Evolutionary conservation across 1,140 invertebrate genomes (phyloP), one percentile per base, ranked within the genome.

Genomic region (Sitophilus oryzae): DNA sequence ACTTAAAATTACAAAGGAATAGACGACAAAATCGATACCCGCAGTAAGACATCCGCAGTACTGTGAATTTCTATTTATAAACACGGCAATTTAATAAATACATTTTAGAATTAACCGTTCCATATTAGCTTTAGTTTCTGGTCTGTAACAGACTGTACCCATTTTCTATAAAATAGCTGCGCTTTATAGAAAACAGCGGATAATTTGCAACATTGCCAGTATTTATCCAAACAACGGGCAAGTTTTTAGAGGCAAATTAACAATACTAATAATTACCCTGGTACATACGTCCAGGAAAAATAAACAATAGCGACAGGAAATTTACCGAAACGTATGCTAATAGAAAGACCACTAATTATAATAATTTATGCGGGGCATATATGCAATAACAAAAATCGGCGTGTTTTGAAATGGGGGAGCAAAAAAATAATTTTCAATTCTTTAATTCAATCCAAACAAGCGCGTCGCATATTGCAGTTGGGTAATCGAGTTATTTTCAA

Each of bases 201-300:
- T 22, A 42, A 51, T 51, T 42, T 23, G 18, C 21, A 30, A 15
- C 19, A 51, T 51, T 42, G 22, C n/a, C n/a, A 41, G n/a, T n/a
- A 51, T 49, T 49, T 49, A 49, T 49, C 16, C 40, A 34, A 30
- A 51, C 42, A 51, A 42, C 38, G 42, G 16, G 20, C 49, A 42
- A 23, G 35, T 10, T 41, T 51, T 42, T 15, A 42, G 23, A 18
- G 49, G 9, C 9, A 15, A 51, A 51, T 51, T 42, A 41, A 51
- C 35, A 19, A 19, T 14, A 6, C 19, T 42, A 14, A 42, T 51
- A 51, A 51, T 41, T 51, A 51, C 16, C 49, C 20, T 14, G n/a
- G 42, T 51, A 41, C 11, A 30, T 30, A 30, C 11, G 11, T 11
- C 5, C 5, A 30, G 11, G 5, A 30, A 30, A 30, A 30, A 30